Conservation (phyloP, 2,113 vertebrate species). For the Istiophorus platypterus region DNA sequence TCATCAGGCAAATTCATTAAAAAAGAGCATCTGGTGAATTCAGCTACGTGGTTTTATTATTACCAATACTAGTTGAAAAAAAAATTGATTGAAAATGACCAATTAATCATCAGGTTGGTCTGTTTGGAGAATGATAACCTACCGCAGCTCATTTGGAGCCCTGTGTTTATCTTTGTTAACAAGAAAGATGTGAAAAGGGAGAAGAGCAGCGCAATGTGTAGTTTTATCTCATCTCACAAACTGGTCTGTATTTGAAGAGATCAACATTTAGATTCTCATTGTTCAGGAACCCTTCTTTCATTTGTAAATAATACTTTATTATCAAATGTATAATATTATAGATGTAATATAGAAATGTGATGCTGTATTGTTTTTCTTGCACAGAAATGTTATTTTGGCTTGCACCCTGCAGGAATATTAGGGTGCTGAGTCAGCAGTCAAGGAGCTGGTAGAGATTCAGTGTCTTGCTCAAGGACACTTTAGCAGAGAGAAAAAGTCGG, state of each 20-base stretch:
- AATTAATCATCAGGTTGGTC: constrained; percentile 10
- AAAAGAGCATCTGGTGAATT: constrained; percentile 40
- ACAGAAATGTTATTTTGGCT: constrained; percentile 16
- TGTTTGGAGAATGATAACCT: constrained; percentile 26
- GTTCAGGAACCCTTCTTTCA: constrained; percentile 15
- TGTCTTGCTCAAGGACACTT: constrained; percentile 73
- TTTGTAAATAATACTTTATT: constrained; percentile 18
- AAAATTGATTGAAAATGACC: neutral
- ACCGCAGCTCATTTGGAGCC: constrained; percentile 19
- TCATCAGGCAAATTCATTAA: constrained; percentile 52
- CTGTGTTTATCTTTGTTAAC: constrained; percentile 13
- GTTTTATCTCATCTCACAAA: neutral
- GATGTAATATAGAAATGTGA: constrained; percentile 26
- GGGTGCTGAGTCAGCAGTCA: constrained; percentile 51
- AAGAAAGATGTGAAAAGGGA: constrained; percentile 14
- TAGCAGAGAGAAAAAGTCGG: constrained; percentile 16
- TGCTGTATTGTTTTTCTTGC: constrained; percentile 39
- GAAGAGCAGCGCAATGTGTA: constrained; percentile 8
- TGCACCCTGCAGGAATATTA: constrained; percentile 19
- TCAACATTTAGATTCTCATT: constrained; percentile 24
- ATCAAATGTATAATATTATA: constrained; percentile 17
- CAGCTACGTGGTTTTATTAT: neutral
- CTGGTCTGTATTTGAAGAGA: constrained; percentile 23
- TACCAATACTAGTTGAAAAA: neutral
- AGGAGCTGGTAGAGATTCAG: constrained; percentile 45